Evolutionary conservation across 2,888 invertebrate species (phyloP).

Genomic region (Hirtodrosophila confusa): DNA sequence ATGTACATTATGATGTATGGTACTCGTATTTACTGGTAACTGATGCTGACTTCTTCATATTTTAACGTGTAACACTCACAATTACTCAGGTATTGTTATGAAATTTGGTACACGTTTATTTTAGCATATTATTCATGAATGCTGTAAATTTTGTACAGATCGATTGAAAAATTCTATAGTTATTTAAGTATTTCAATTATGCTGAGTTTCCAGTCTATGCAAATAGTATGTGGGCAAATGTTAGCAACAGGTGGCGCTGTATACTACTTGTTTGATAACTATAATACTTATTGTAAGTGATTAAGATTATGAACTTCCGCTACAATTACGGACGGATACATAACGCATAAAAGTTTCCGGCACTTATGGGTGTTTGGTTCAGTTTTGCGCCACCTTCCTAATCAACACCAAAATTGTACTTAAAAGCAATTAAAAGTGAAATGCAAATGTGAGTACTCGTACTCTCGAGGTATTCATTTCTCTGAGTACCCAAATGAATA

Average conservation of each 20-base stretch:
- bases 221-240: too few species aligned
- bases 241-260: background rate
- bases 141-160: background rate
- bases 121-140: background rate
- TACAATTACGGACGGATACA: constrained; percentile 42
- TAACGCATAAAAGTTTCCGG: constrained; percentile 47
- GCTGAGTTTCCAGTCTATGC: background rate
- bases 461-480: background rate
- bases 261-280: background rate
- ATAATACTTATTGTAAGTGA: too few species aligned
- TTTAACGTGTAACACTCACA: background rate
- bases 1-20: too few species aligned
- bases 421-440: constrained; percentile 54
- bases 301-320: constrained; percentile 44
- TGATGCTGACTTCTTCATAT: too few species aligned
- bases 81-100: background rate
- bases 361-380: constrained; percentile 24
- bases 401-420: constrained; percentile 33
- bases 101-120: constrained; percentile 3
- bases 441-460: constrained; percentile 11
- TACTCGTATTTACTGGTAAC: too few species aligned
- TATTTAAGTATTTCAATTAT: background rate
- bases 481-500: background rate
- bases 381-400: constrained; percentile 41
- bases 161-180: background rate